Evolutionary conservation across 2,797 vertebrate species (phyloP).

Genomic region (Mormyrus proboscirostris): DNA sequence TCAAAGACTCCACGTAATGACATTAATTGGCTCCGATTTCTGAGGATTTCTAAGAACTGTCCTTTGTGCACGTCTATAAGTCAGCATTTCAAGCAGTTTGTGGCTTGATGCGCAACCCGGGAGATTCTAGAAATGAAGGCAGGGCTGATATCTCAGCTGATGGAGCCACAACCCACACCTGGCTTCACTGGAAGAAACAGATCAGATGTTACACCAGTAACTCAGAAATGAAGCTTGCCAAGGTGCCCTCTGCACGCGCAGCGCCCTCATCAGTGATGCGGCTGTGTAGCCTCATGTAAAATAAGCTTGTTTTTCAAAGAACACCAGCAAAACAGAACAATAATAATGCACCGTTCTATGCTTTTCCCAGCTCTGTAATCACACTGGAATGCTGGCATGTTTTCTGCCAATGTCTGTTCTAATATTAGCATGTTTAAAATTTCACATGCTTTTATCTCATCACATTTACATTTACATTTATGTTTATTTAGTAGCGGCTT

Average conservation of each 20-base stretch:
- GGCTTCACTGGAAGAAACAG: not conserved
- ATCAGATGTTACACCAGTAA: not conserved
- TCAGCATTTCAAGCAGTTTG: not conserved
- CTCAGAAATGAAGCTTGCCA: not conserved
- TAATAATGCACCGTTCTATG: not conserved
- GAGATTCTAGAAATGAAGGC: not conserved
- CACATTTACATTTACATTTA: not conserved
- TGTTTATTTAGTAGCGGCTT: not conserved
- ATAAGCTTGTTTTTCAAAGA: too few species aligned
- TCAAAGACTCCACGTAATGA: not conserved
- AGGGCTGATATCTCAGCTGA: not conserved
- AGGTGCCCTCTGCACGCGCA: not conserved
- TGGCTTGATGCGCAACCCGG: not conserved
- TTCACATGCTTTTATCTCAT: not conserved
- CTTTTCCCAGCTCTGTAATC: not conserved
- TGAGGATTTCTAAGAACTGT: not conserved
- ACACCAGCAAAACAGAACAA: not conserved
- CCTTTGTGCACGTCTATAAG: not conserved
- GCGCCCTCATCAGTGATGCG: too few species aligned
- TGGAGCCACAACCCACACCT: not conserved
- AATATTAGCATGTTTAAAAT: not conserved
- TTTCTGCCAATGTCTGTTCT: not conserved
- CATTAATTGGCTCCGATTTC: not conserved
- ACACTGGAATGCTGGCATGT: not conserved
- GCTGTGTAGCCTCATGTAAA: not conserved